Evolutionary conservation across 2,113 vertebrate genomes (phyloP).

Genomic region (Tor tambroides): DNA sequence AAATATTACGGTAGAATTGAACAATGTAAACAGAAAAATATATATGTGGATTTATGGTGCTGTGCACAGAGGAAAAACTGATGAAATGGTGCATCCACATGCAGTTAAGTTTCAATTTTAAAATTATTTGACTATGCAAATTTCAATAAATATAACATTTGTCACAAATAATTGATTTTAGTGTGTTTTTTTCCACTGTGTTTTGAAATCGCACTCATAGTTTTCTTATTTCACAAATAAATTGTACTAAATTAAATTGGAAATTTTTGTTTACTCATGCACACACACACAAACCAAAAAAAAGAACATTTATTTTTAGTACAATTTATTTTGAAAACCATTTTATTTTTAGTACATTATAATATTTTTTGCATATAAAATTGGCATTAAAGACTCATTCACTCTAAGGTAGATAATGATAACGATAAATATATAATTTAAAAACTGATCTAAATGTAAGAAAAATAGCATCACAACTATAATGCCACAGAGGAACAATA

Average conservation of each 20-base stretch:
- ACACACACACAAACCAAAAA: no score
- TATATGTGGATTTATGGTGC: not conserved
- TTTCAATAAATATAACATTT: conserved; percentile 24
- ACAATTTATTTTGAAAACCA: no score
- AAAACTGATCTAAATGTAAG: not conserved
- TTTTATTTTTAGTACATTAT: not conserved
- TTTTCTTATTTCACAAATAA: not conserved
- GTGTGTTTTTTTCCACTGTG: not conserved
- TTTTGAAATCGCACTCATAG: not conserved
- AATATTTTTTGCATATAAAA: not conserved
- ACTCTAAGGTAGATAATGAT: not conserved
- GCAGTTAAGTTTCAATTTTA: not conserved
- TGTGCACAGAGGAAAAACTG: not conserved
- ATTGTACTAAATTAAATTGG: not conserved
- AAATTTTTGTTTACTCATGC: no score
- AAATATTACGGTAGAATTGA: conserved; percentile 18
- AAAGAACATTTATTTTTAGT: no score
- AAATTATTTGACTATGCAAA: not conserved
- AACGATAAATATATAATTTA: not conserved
- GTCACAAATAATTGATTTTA: not conserved
- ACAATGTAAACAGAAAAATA: conserved; percentile 15
- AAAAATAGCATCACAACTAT: not conserved
- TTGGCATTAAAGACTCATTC: not conserved
- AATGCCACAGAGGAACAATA: not conserved
- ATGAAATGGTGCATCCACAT: not conserved